These are phyloP conservation scores for Cheilosia vulpina DNA, from an alignment of 2,888 invertebrate genomes.

Conservation along the genomic window DNA sequence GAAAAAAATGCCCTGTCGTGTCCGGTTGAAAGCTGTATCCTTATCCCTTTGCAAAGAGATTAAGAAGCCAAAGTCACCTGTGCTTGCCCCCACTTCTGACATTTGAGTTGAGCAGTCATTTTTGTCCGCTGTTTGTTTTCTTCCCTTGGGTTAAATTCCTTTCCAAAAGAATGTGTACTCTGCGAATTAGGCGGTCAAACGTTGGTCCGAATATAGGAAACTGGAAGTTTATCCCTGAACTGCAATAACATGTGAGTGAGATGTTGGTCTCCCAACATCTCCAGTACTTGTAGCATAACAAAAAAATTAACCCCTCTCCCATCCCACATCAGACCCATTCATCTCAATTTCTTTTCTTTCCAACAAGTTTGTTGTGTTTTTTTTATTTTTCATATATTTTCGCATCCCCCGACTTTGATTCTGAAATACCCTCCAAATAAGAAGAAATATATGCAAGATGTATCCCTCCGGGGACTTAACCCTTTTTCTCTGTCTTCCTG, in stretches of 20 bases:
- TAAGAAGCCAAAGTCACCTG: constrained; percentile 65
- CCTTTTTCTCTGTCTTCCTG: constrained; percentile 45
- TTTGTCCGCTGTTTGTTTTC: constrained; percentile 34
- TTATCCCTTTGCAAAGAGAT: constrained; percentile 68
- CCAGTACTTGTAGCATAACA: constrained; percentile 26
- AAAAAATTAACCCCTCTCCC: background rate
- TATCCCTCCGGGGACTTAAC: constrained; percentile 59
- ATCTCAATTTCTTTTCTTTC: constrained; percentile 59
- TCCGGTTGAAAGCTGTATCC: constrained; percentile 53
- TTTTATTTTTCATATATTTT: background rate
- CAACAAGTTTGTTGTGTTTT: constrained; percentile 3
- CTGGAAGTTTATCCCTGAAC: constrained; percentile 33
- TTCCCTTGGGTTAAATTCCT: constrained; percentile 42
- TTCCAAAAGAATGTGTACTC: constrained; percentile 53
- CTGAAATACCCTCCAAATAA: constrained; percentile 49
- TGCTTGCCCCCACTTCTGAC: constrained; percentile 12
- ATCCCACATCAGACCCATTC: constrained; percentile 43
- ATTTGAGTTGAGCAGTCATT: constrained; percentile 43
- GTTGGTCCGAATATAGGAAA: background rate
- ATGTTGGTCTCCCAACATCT: constrained; percentile 20
- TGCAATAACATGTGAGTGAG: constrained; percentile 47
- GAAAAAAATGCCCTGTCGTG: constrained; percentile 39
- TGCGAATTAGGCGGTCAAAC: constrained; percentile 47
- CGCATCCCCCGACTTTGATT: constrained; percentile 1
- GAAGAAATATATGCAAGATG: constrained; percentile 44